Conservation (phyloP, 2,888 invertebrate genomes). For the Sminthurinus aureus region DNA sequence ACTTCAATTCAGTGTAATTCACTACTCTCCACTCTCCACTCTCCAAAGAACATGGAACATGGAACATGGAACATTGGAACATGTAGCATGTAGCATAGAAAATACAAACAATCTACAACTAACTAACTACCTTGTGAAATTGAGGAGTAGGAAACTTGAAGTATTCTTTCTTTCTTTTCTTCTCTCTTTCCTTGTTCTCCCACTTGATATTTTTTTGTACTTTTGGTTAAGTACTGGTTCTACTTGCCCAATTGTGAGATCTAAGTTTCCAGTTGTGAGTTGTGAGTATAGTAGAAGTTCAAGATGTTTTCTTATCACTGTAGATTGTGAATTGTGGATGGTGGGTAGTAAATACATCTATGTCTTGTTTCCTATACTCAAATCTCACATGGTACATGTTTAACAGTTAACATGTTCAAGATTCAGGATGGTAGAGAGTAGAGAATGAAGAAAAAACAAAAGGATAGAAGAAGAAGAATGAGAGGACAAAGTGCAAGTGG, state of each 20-base stretch:
- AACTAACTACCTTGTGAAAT: background rate
- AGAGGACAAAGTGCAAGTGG: background rate
- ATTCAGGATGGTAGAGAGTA: background rate
- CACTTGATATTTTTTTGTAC: background rate
- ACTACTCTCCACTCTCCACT: background rate
- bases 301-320: constrained; percentile 14
- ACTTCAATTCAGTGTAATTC: no score
- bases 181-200: background rate
- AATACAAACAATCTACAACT: no score
- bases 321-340: no score
- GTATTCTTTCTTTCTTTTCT: background rate
- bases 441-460: constrained; percentile 1
- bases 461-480: background rate
- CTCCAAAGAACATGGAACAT: background rate
- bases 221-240: constrained; percentile 13
- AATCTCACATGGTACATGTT: background rate
- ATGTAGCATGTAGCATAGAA: no score
- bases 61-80: no score
- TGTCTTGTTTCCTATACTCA: background rate
- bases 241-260: background rate
- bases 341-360: background rate
- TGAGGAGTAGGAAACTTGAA: constrained; percentile 17
- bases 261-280: background rate
- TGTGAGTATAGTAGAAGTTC: no score
- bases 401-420: background rate